These are phyloP conservation scores for Seira musarum DNA, from an alignment of 2,888 invertebrate species.

Conservation along the genomic window DNA sequence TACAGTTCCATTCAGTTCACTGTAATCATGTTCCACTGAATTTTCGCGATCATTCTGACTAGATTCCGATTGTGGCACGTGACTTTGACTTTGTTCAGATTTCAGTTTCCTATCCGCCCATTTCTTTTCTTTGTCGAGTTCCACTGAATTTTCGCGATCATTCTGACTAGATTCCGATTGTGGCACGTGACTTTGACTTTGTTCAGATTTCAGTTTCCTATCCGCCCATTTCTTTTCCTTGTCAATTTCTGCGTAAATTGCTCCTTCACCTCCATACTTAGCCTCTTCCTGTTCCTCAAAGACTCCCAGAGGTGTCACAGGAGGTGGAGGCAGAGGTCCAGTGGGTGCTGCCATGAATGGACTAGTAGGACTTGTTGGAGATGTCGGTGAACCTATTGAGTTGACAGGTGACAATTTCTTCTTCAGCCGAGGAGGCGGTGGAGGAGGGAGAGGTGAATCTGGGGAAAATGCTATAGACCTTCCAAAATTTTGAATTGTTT, in stretches of 20 bases:
- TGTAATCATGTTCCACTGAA: not conserved
- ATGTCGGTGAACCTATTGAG: constrained; percentile 43
- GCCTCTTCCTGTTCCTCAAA: constrained; percentile 18
- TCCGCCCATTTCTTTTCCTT: constrained; percentile 68
- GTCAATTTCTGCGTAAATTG: constrained; percentile 67
- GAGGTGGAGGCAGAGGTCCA: constrained; percentile 38
- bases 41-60: constrained; percentile 2
- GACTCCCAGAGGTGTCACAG: constrained; percentile 11
- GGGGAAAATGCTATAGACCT: constrained; percentile 51
- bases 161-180: constrained; percentile 17
- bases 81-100: not conserved
- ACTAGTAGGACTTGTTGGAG: constrained; percentile 40
- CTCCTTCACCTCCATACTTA: constrained; percentile 29
- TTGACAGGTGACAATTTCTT: constrained; percentile 59
- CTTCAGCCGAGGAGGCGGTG: constrained; percentile 64
- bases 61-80: not conserved
- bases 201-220: constrained; percentile 52
- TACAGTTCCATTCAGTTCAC: not conserved
- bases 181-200: not conserved
- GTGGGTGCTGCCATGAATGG: constrained; percentile 29
- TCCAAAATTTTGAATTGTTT: constrained; percentile 47
- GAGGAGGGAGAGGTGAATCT: constrained; percentile 62
- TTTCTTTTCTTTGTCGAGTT: constrained; percentile 67
- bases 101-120: constrained; percentile 65
- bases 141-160: not conserved